Evolutionary conservation across 2,888 invertebrate genomes (phyloP), one percentile per base, ranked within the genome.

Genomic region (Callyntrura sp.): DNA sequence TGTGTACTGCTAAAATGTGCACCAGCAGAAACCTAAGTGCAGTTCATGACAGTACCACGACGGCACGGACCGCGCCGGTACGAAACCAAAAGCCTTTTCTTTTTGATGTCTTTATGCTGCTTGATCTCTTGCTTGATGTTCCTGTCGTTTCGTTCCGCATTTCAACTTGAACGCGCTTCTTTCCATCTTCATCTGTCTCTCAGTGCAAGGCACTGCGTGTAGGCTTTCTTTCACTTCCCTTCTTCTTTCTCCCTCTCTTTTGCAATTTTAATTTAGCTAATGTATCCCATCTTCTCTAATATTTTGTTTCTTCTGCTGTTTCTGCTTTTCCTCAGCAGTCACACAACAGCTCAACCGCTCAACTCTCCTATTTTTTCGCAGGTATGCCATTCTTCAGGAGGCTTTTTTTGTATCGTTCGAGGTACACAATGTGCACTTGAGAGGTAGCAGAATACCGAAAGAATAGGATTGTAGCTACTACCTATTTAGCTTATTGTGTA

Each of bases 181-280:
- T 12, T 84, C 45, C 35, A 23, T 73, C 78, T 35, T n/a, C 35
- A 35, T 35, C 35, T 35, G 35, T 43, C 51, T 55, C 23, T 14
- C 55, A 35, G 78, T 79, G 12, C 79, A 60, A 35, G 79, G 79
- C 57, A 60, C 60, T 28, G 43, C 79, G 17, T n/a, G n/a, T 60
- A 35, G 28, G 62, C 65, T 65, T 65, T 23, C 25, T 45, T 17
- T 82, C 17, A 28, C 45, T 8, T 14, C 45, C 45, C 17, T 20
- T 79, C 23, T 82, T n/a, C n/a, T n/a, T n/a, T n/a, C n/a, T 48
- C 62, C 73, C 70, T 57, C 88, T 88, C 83, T 88, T 88, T 88
- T 88, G 88, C 83, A 88, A 88, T 88, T 88, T 88, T 88, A 88
- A 88, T 88, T 88, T 88, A 82, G 88, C 88, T 88, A 88, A 88